A percentile compares a stretch with the other conserved stretches of the same genome.
These are phyloP conservation scores for Bombylius major DNA, from an alignment of 2,888 invertebrate species.

Conservation along the genomic window DNA sequence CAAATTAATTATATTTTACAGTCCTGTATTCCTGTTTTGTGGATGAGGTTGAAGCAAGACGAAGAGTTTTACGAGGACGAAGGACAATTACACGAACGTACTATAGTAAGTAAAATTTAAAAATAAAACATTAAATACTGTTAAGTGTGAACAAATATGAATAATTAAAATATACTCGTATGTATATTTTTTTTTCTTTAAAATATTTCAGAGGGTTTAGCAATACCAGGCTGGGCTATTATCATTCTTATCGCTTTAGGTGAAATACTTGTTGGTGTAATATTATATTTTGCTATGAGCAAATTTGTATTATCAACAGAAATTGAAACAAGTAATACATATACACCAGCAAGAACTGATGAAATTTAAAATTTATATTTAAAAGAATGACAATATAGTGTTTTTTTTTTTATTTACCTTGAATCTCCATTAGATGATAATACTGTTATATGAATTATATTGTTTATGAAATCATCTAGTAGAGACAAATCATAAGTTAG, in stretches of 20 bases:
- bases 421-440: no score
- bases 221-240: slow-evolving; percentile 68
- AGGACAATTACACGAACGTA: slow-evolving; percentile 66
- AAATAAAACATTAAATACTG: slow-evolving; percentile 17
- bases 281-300: slow-evolving; percentile 53
- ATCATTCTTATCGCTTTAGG: slow-evolving; percentile 54
- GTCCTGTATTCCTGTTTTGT: slow-evolving; percentile 54
- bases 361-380: slow-evolving; percentile 13
- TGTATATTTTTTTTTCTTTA: background rate
- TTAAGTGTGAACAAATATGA: background rate
- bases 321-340: slow-evolving; percentile 27
- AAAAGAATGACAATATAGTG: no score
- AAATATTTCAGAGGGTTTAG: slow-evolving; percentile 45
- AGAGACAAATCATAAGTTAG: no score
- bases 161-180: background rate
- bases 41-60: slow-evolving; percentile 60
- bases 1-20: slow-evolving; percentile 28
- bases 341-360: slow-evolving; percentile 31
- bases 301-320: slow-evolving; percentile 46
- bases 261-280: slow-evolving; percentile 56
- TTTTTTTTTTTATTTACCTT: no score
- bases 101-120: slow-evolving; percentile 50
- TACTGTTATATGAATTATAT: no score
- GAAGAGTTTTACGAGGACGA: slow-evolving; percentile 66
- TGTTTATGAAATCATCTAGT: no score